Conservation (phyloP, 2,888 invertebrate genomes). For the Sialis lutaria region DNA sequence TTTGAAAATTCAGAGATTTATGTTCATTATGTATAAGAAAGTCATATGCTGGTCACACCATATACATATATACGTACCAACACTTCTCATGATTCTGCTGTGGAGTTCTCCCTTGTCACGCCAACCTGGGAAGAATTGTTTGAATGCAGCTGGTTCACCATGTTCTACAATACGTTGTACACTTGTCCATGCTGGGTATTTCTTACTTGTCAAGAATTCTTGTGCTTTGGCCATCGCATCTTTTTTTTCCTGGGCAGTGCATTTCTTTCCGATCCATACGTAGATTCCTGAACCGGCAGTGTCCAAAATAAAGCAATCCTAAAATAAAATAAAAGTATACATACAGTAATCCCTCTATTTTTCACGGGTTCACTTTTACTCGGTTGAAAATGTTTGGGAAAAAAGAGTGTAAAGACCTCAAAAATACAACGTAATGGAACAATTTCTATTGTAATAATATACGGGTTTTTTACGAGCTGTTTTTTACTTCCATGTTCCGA, state of each 20-base stretch:
- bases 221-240: conserved; percentile 61
- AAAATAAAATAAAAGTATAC: conserved; percentile 9
- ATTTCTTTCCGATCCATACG: conserved; percentile 69
- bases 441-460: too few relatives aligned
- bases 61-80: conserved; percentile 14
- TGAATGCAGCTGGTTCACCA: conserved; percentile 73
- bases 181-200: conserved; percentile 63
- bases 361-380: too few relatives aligned
- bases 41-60: not conserved
- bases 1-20: too few relatives aligned
- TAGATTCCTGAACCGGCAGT: conserved; percentile 60
- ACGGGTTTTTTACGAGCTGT: too few relatives aligned
- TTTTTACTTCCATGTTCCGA: too few relatives aligned
- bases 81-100: conserved; percentile 26
- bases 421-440: too few relatives aligned
- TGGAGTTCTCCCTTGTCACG: conserved; percentile 44
- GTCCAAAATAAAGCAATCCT: conserved; percentile 70
- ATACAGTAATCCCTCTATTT: too few relatives aligned
- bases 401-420: too few relatives aligned
- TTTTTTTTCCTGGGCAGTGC: conserved; percentile 52
- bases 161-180: conserved; percentile 61
- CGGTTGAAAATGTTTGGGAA: too few relatives aligned
- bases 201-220: conserved; percentile 41
- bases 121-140: conserved; percentile 77
- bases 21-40: too few relatives aligned